These are phyloP conservation scores for Osmoderma eremita DNA, from an alignment of 2,888 invertebrate genomes.

Conservation along the genomic window DNA sequence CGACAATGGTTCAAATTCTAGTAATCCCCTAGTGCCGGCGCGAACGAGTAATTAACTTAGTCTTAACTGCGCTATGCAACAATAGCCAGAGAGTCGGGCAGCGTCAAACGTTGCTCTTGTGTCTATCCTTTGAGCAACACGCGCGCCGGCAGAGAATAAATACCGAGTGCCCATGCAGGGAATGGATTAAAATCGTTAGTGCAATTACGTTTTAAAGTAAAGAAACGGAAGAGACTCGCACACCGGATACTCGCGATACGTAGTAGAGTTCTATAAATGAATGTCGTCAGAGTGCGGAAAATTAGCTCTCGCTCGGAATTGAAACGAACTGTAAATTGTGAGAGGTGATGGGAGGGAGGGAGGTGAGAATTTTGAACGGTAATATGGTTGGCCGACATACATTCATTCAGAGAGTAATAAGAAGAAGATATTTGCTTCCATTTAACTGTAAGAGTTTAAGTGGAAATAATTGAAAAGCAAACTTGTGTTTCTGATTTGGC, in stretches of 20 bases:
- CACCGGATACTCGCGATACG: slow-evolving; percentile 15
- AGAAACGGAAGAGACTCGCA: slow-evolving; percentile 20
- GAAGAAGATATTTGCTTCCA: no score
- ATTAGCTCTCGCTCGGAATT: slow-evolving; percentile 12
- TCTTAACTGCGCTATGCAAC: slow-evolving; percentile 22
- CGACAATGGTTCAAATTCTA: slow-evolving; percentile 22
- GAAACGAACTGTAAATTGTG: slow-evolving; percentile 3
- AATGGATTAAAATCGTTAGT: slow-evolving; percentile 16
- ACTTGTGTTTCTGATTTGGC: no score
- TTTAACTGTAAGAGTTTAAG: no score
- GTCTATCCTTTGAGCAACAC: slow-evolving; percentile 19
- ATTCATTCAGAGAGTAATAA: no score
- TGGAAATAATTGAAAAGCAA: no score
- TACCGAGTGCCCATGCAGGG: not conserved
- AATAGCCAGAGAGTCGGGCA: slow-evolving; percentile 4
- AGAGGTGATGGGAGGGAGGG: not conserved
- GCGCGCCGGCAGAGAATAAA: not conserved
- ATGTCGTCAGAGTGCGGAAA: slow-evolving; percentile 8
- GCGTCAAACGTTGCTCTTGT: slow-evolving; percentile 18
- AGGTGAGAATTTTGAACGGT: no score
- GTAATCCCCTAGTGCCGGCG: slow-evolving; percentile 7
- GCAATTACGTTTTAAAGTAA: slow-evolving; percentile 14
- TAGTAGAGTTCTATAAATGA: slow-evolving; percentile 8
- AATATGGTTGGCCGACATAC: no score
- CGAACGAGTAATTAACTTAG: slow-evolving; percentile 25